Evolutionary conservation across 2,113 vertebrate genomes (phyloP), one percentile per base, ranked within the genome.

Genomic region (Anser brachyrhynchus): DNA sequence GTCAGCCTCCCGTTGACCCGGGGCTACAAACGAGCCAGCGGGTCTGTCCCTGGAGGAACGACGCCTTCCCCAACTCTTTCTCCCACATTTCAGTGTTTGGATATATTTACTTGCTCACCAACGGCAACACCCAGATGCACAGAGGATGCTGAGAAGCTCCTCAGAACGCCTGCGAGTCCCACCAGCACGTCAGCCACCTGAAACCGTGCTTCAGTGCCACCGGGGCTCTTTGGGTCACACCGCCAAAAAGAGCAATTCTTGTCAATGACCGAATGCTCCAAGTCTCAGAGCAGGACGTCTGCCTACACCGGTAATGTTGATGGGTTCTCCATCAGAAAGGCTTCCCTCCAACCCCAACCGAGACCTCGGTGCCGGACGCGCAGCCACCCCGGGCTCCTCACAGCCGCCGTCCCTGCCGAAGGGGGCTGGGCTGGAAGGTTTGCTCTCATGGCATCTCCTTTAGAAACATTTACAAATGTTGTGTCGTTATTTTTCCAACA

Each of bases 201-300:
- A 28, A 67, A 62, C 19, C 22, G 10, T 0, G 9, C 43, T 12
- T 2, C 31, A 62, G 33, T 6, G 25, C 41, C 10, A 2, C 6
- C 33, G 33, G 0, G 46, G 59, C 65, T 46, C 15, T 69, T 43
- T 9, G 12, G 71, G 58, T 37, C 31, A 67, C 6, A 13, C 10
- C 28, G 75, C 35, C 19, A 69, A 55, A 28, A 43, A 41, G 17
- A 76, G 9, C 6, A 55, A 55, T 11, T 72, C 31, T 12, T 37
- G 8, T 39, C 58, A 35, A 12, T 9, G 71, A 39, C 39, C 4
- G 11, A 70, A 58, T 10, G 15, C 26, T 52, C 52, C 18, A 20
- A 33, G 43, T 7, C 21, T n/a, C 70, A 87, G 25, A 46, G 65
- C 39, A 65, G 61, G 46, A 61, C 13, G 44, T 8, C 49, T 76